Conservation (phyloP, 2,888 invertebrate species). For the Heliconius cydno region DNA sequence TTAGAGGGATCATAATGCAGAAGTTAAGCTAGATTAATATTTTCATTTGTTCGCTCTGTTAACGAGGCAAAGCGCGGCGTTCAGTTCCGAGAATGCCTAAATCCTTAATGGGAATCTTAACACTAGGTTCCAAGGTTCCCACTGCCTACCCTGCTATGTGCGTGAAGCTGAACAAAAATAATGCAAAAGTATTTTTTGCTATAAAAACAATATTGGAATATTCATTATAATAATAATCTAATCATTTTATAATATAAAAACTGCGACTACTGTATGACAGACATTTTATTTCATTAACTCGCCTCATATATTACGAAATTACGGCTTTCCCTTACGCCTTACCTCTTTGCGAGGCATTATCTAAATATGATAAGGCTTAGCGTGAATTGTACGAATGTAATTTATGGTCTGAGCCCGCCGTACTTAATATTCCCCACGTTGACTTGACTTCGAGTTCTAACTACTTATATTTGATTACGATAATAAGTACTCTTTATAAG, state of each 20-base stretch:
- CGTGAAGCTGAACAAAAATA: background rate
- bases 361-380: conserved; percentile 32
- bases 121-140: no score
- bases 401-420: conserved; percentile 28
- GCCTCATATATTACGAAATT: conserved; percentile 4
- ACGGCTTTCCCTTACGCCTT: background rate
- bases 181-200: background rate
- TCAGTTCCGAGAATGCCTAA: background rate
- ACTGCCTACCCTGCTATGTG: background rate
- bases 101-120: no score
- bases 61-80: background rate
- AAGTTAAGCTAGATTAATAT: background rate
- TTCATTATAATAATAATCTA: no score
- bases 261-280: background rate
- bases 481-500: background rate
- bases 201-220: no score
- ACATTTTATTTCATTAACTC: background rate
- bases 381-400: conserved; percentile 29
- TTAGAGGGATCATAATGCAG: background rate
- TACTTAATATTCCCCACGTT: conserved; percentile 29
- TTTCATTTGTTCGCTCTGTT: background rate
- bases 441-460: conserved; percentile 19
- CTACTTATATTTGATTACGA: conserved; percentile 23
- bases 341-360: conserved; percentile 27
- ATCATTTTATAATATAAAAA: background rate